Conservation (phyloP, 2,113 vertebrate species). For the Haemorhous mexicanus region DNA sequence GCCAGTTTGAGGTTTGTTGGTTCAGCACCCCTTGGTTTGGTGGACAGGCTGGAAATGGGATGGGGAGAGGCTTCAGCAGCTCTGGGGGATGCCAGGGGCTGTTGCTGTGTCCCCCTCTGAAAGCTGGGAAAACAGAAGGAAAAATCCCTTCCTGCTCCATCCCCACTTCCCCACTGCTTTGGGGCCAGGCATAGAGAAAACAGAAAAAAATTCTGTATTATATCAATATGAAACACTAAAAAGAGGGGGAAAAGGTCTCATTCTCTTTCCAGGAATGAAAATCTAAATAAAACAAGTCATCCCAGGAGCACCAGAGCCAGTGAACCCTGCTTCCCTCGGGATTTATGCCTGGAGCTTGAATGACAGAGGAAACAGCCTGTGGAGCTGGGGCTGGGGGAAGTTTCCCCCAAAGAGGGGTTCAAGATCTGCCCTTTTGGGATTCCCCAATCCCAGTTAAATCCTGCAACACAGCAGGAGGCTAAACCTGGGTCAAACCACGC, state of each 20-base stretch:
- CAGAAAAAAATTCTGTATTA: background rate
- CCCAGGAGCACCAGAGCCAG: background rate
- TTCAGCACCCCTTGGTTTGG: no score
- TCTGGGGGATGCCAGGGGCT: background rate
- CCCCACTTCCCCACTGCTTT: background rate
- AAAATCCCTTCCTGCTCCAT: background rate
- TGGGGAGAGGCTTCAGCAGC: background rate
- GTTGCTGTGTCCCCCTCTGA: background rate
- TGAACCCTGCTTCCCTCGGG: background rate
- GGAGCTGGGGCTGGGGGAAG: background rate
- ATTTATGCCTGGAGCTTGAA: background rate
- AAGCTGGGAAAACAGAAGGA: background rate
- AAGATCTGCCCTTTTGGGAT: fast-evolving
- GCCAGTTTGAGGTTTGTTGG: background rate
- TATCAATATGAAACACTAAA: background rate
- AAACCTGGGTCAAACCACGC: background rate
- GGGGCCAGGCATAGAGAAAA: background rate
- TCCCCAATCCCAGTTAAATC: background rate
- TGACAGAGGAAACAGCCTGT: fast-evolving
- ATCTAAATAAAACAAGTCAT: background rate
- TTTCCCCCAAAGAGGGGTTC: background rate
- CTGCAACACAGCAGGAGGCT: background rate
- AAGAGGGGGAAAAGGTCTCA: fast-evolving
- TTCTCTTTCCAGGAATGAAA: background rate
- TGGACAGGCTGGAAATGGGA: background rate